Percentiles rank a stretch among this genome's conserved stretches.
phyloP scores from a whole-genome alignment of 2,113 vertebrate genomes.

The Grallaria varia region DNA sequence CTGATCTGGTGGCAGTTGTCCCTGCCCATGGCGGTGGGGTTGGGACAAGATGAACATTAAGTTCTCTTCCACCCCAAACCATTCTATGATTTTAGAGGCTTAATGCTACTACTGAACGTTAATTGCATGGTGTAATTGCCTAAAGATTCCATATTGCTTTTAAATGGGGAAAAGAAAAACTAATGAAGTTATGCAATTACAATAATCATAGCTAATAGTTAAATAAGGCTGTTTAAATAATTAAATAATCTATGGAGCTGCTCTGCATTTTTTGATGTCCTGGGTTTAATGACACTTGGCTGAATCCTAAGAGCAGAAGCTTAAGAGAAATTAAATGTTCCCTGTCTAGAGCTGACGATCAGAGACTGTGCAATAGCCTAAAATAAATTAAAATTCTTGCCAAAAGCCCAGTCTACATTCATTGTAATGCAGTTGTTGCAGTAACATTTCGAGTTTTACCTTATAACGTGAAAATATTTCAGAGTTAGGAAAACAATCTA shows the following conservation, averaged over 20 bases:
- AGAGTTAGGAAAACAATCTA: neutral
- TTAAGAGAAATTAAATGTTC: neutral
- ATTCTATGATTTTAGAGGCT: neutral
- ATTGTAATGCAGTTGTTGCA: neutral
- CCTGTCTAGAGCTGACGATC: neutral
- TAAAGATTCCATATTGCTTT: neutral
- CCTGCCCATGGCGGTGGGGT: no score
- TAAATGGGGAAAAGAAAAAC: neutral
- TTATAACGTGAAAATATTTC: neutral
- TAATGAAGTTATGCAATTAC: neutral
- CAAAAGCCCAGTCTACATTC: neutral
- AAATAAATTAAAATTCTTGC: neutral
- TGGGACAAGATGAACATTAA: neutral
- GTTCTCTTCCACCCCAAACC: neutral
- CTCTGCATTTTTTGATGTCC: neutral
- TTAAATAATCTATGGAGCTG: neutral
- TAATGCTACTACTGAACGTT: neutral
- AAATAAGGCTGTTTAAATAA: conserved; percentile 18
- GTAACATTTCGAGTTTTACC: neutral
- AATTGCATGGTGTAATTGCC: neutral
- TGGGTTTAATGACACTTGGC: neutral
- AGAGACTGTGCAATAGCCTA: neutral
- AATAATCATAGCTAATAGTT: conserved; percentile 1
- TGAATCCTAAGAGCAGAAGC: neutral
- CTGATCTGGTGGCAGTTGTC: neutral